phyloP scores from a whole-genome alignment of 2,888 invertebrate genomes.

The Dicyrtoma fusca region DNA sequence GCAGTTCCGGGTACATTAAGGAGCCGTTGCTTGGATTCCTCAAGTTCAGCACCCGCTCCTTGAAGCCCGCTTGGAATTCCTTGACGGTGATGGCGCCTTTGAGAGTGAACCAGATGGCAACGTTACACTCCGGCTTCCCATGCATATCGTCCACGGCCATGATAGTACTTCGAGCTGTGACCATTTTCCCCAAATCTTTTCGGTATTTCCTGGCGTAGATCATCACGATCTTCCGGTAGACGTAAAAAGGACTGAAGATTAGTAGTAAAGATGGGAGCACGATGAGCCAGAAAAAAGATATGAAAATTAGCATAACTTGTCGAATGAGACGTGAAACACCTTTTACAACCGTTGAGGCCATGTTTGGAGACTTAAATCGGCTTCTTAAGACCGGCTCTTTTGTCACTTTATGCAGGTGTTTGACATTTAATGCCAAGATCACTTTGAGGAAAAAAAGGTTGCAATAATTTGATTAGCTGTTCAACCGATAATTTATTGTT shows the following conservation, averaged over 20 bases:
- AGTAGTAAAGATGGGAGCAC: conserved; percentile 10
- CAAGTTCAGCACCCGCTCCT: conserved; percentile 17
- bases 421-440: too few species aligned
- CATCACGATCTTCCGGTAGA: conserved; percentile 11
- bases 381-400: too few species aligned
- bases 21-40: not conserved
- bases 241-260: conserved; percentile 27
- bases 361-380: too few species aligned
- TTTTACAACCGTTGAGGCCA: too few species aligned
- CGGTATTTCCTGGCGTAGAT: conserved; percentile 22
- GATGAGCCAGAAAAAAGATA: conserved; percentile 31
- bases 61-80: conserved; percentile 7
- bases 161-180: conserved; percentile 25
- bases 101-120: conserved; percentile 34
- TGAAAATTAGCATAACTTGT: not conserved
- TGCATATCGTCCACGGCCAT: conserved; percentile 39
- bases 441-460: too few species aligned
- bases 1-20: conserved; percentile 33
- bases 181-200: conserved; percentile 38
- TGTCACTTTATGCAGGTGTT: too few species aligned
- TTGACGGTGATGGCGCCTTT: conserved; percentile 26
- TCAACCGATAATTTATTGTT: too few species aligned
- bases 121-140: conserved; percentile 35
- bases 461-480: too few species aligned
- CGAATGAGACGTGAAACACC: not conserved